Evolutionary conservation across 2,888 invertebrate species (phyloP).

Genomic region (Theretra japonica): DNA sequence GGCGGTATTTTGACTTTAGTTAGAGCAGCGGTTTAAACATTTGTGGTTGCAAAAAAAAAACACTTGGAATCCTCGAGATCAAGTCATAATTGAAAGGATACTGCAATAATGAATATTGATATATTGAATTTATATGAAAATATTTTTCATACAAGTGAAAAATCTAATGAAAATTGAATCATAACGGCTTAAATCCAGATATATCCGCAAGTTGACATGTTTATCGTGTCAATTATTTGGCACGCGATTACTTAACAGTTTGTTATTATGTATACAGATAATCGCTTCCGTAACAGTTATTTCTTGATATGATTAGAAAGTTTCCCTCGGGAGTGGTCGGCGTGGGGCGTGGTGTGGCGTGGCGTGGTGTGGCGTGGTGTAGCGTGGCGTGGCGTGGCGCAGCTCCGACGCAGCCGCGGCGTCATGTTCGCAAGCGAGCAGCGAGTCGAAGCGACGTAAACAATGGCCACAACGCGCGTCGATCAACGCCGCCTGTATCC

Average conservation of each 20-base stretch:
- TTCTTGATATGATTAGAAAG: constrained; percentile 9
- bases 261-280: constrained; percentile 15
- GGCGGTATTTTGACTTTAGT: neutral
- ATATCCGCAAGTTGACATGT: neutral
- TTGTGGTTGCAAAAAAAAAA: constrained; percentile 34
- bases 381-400: neutral
- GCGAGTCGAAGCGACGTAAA: neutral
- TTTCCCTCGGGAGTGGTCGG: neutral
- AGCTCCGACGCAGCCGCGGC: neutral
- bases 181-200: neutral
- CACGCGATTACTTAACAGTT: constrained; percentile 13
- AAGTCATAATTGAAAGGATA: neutral
- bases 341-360: neutral
- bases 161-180: neutral
- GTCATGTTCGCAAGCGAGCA: neutral
- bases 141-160: neutral
- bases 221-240: constrained; percentile 14
- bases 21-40: constrained; percentile 28
- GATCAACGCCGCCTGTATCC: constrained; percentile 26
- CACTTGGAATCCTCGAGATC: constrained; percentile 29
- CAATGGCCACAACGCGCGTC: constrained; percentile 10
- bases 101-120: neutral
- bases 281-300: constrained; percentile 15
- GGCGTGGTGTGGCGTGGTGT: neutral
- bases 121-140: neutral